Conservation (phyloP, 2,797 vertebrate genomes). For the Calcarius lapponicus region DNA sequence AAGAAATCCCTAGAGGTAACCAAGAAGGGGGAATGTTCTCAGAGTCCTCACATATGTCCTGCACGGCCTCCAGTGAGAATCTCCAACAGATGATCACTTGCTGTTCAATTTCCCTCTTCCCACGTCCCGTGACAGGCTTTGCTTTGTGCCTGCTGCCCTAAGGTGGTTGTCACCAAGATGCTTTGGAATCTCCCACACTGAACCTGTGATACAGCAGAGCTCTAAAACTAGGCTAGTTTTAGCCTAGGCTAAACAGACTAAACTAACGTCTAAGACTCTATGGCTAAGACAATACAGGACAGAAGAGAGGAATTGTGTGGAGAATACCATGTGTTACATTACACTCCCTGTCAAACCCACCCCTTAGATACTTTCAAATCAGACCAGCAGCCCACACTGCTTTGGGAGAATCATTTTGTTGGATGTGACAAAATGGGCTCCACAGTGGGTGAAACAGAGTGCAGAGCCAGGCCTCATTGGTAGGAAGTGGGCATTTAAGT, state of each 20-base stretch:
- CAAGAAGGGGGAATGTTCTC: neutral
- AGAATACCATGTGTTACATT: neutral
- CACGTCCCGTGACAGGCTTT: neutral
- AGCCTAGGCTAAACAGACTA: neutral
- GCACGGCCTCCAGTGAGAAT: neutral
- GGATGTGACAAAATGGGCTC: neutral
- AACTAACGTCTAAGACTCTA: neutral
- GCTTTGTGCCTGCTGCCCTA: neutral
- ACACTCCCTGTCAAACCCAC: neutral
- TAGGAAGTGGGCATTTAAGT: neutral
- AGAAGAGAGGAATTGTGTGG: neutral
- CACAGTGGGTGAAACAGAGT: rapidly evolving
- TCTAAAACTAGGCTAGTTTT: neutral
- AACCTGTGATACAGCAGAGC: neutral
- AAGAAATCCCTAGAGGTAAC: neutral
- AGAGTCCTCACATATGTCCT: neutral
- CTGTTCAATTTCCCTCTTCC: neutral
- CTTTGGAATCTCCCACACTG: neutral
- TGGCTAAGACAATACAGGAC: rapidly evolving
- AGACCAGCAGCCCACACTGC: neutral
- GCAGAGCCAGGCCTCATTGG: neutral
- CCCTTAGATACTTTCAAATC: neutral
- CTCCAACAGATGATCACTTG: neutral
- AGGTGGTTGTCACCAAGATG: neutral
- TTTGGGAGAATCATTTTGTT: neutral